Percentiles rank a stretch among this genome's conserved stretches.
phyloP scores from a whole-genome alignment of 1,140 invertebrate species.

The Drosophila setifemur region DNA sequence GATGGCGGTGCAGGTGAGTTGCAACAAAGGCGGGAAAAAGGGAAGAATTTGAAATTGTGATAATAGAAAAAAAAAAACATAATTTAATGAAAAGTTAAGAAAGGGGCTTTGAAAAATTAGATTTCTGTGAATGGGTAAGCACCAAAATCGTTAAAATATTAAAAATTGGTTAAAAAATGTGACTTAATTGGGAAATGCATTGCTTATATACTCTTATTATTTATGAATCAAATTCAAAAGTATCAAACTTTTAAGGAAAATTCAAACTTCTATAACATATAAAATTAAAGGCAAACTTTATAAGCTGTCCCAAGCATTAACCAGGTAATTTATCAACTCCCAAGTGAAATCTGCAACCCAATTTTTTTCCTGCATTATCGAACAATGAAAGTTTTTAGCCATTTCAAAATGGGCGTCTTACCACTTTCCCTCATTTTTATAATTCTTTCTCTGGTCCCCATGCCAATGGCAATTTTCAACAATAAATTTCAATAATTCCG shows the following conservation, averaged over 20 bases:
- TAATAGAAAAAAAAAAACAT: too few species aligned
- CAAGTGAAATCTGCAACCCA: not conserved
- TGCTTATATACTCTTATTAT: too few species aligned
- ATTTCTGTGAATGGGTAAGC: too few species aligned
- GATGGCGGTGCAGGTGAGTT: too few species aligned
- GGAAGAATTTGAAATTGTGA: too few species aligned
- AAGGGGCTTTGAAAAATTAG: too few species aligned
- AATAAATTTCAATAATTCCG: conserved; percentile 78
- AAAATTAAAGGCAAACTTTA: not conserved
- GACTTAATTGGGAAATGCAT: too few species aligned
- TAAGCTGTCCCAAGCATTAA: not conserved
- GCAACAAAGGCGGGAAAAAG: too few species aligned
- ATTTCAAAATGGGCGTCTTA: not conserved
- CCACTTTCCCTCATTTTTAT: not conserved
- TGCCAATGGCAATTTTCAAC: conserved; percentile 32
- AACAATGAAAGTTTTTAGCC: conserved; percentile 11
- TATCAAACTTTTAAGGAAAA: not conserved
- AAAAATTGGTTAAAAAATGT: too few species aligned
- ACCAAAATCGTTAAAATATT: too few species aligned
- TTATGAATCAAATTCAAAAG: too few species aligned
- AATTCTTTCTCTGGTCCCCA: conserved; percentile 2
- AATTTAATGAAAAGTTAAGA: too few species aligned
- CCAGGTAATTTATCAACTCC: conserved; percentile 7
- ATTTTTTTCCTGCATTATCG: conserved; percentile 8
- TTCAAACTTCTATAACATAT: not conserved